A percentile compares a stretch with the other conserved stretches of the same genome.
phyloP scores from a whole-genome alignment of 2,888 invertebrate genomes.

The Mechanitis messenoides region DNA sequence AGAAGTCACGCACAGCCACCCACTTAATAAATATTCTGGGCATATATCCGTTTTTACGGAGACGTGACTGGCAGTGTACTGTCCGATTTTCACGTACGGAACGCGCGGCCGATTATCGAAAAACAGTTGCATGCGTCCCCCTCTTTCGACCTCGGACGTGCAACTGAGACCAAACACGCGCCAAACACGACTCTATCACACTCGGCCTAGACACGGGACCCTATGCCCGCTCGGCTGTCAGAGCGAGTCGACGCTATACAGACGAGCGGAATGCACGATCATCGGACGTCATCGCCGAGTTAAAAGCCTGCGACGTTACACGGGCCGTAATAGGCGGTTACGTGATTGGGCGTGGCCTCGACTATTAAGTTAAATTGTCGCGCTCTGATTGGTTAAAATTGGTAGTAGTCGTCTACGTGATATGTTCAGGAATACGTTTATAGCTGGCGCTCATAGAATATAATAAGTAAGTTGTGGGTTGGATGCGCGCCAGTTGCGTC shows the following conservation, averaged over 20 bases:
- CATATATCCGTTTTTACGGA: slow-evolving; percentile 78
- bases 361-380: slow-evolving; percentile 76
- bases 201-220: slow-evolving; percentile 57
- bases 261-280: slow-evolving; percentile 47
- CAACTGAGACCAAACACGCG: slow-evolving; percentile 74
- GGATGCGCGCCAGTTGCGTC: slow-evolving; percentile 65
- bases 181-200: slow-evolving; percentile 74
- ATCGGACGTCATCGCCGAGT: slow-evolving; percentile 70
- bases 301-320: slow-evolving; percentile 76
- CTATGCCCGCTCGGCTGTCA: slow-evolving; percentile 49
- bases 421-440: slow-evolving; percentile 76
- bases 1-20: slow-evolving; percentile 76
- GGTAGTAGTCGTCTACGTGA: slow-evolving; percentile 75
- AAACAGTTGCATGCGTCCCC: slow-evolving; percentile 75
- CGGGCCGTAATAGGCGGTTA: slow-evolving; percentile 76
- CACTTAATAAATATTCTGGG: slow-evolving; percentile 79
- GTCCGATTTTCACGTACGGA: slow-evolving; percentile 76
- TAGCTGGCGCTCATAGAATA: slow-evolving; percentile 73
- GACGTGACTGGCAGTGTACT: slow-evolving; percentile 73
- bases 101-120: slow-evolving; percentile 76
- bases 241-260: slow-evolving; percentile 53
- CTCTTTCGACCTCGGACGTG: slow-evolving; percentile 73
- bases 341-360: slow-evolving; percentile 75
- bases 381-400: slow-evolving; percentile 75
- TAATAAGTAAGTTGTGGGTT: slow-evolving; percentile 71